Evolutionary conservation across 2,113 vertebrate species (phyloP).

Genomic region (Stigmatopora nigra): DNA sequence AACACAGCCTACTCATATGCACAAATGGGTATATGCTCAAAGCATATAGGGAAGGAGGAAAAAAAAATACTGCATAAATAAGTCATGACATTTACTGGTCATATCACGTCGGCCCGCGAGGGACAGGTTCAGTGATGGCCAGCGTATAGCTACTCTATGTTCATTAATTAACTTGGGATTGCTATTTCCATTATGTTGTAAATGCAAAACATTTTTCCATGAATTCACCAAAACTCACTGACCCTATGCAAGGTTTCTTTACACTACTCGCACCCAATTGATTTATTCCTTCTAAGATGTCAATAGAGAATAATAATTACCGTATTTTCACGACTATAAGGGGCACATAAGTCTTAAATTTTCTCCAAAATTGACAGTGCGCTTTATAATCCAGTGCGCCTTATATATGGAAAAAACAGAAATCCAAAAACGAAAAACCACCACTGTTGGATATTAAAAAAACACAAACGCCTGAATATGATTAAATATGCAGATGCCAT

Average conservation of each 20-base stretch:
- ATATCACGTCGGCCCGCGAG: constrained; percentile 27
- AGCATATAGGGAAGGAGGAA: background rate
- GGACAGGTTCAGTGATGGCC: constrained; percentile 29
- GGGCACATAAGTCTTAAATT: too few species aligned
- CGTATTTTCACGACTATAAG: too few species aligned
- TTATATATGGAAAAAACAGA: too few species aligned
- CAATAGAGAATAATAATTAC: too few species aligned
- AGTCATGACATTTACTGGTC: constrained; percentile 57
- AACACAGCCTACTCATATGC: background rate
- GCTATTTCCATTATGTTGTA: constrained; percentile 23
- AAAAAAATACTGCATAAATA: constrained; percentile 1
- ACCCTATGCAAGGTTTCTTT: constrained; percentile 1
- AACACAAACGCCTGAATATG: too few species aligned
- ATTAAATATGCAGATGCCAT: too few species aligned
- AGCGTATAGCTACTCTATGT: constrained; percentile 44
- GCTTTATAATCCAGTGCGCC: too few species aligned
- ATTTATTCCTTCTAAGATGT: background rate
- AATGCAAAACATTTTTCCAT: constrained; percentile 18
- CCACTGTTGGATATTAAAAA: too few species aligned
- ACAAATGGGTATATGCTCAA: background rate
- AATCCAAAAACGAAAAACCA: too few species aligned
- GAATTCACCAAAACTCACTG: constrained; percentile 20
- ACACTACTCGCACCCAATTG: background rate
- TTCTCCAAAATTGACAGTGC: too few species aligned
- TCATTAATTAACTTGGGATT: constrained; percentile 58